Evolutionary conservation across 2,797 vertebrate genomes (phyloP).

Genomic region (Sciurus vulgaris): DNA sequence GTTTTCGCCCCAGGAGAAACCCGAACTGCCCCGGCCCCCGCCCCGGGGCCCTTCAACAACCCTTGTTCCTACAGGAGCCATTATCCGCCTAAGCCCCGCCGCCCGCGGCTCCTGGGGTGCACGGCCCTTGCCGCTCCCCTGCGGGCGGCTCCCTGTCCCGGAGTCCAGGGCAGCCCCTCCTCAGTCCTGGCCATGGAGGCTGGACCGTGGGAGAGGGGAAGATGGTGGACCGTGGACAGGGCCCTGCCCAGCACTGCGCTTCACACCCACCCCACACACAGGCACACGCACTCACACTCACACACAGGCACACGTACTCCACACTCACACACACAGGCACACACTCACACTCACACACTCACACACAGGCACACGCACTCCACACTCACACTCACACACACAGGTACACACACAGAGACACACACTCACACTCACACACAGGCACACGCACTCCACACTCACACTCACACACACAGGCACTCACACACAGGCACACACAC

Average conservation of each 20-base stretch:
- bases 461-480: too few relatives aligned
- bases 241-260: background rate
- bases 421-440: too few relatives aligned
- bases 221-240: background rate
- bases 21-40: constrained; percentile 77
- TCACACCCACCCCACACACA: too few relatives aligned
- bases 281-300: too few relatives aligned
- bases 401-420: rapidly evolving
- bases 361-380: background rate
- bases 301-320: too few relatives aligned
- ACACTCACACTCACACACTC: background rate
- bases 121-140: background rate
- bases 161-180: background rate
- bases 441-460: too few relatives aligned
- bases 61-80: constrained; percentile 87
- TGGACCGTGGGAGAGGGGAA: background rate
- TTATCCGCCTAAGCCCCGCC: constrained; percentile 87
- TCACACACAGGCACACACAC: too few relatives aligned
- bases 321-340: too few relatives aligned
- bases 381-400: background rate
- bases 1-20: constrained; percentile 88
- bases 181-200: background rate
- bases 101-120: constrained; percentile 49
- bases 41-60: constrained; percentile 86
- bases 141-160: background rate